Base-by-base conservation (phyloP, 2,888 invertebrate genomes). In the Branchipolynoe longqiensis region DNA sequence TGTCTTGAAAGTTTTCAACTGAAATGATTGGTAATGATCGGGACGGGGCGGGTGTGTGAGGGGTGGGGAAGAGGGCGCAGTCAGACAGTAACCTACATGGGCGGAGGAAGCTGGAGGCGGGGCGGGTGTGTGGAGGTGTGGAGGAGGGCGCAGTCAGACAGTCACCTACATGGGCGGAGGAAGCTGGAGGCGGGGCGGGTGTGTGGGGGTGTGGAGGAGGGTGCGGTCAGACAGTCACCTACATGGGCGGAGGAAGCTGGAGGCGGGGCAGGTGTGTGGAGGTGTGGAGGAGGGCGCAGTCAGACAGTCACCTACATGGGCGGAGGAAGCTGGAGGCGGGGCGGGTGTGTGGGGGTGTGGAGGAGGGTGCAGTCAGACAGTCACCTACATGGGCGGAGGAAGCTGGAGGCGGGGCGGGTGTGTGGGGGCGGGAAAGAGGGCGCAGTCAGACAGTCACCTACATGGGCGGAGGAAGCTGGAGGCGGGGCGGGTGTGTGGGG, bases 1-100 rank as follows among this genome's bases (percentile, higher is more conserved):
- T 48, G 78, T 82, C 82, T 82, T 58, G 59, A 82, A 82, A 82
- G 56, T 58, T 36, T 28, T 62, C 58, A 83, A 62, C 22, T 41
- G 62, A 38, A 38, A 83, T 62, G 83, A 83, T 83, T 59, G 62
- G 62, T 58, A 38, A 83, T 28, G 38, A 25, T 62, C 58, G 59
- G 64, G 83, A 25, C 48, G 54, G 78, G 22, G n/a, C 0, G 62
- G 83, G 38, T 22, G 25, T 1, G 40, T 38, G 48, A n/a, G 2
- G 38, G 31, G 25, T 31, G 73, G n/a, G n/a, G n/a, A n/a, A n/a
- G n/a, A n/a, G n/a, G n/a, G n/a, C n/a, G n/a, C n/a, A n/a, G n/a
- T n/a, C n/a, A n/a, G n/a, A n/a, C n/a, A n/a, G n/a, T n/a, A n/a
- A n/a, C n/a, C n/a, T n/a, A n/a, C n/a, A n/a, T n/a, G n/a, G n/a